Conservation (phyloP, 2,113 vertebrate species). For the Ceyx cyanopectus region DNA sequence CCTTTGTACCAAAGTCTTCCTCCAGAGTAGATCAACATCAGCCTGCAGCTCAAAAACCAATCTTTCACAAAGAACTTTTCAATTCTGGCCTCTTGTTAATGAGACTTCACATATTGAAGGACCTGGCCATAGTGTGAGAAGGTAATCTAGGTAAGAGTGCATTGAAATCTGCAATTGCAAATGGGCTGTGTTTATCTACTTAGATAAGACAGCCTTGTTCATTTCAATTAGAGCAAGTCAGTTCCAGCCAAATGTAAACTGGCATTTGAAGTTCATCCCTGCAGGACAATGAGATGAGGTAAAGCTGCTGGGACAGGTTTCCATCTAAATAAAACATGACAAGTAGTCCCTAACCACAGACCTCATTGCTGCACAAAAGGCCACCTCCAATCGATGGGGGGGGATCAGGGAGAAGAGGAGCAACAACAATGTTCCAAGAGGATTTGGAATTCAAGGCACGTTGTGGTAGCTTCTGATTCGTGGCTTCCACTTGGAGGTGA, state of each 20-base stretch:
- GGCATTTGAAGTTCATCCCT: conserved; percentile 56
- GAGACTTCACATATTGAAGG: conserved; percentile 24
- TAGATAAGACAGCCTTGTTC: conserved; percentile 43
- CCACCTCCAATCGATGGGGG: conserved; percentile 27
- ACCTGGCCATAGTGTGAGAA: not conserved
- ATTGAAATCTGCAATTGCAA: conserved; percentile 47
- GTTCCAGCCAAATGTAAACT: conserved; percentile 41
- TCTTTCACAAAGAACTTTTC: conserved; percentile 9
- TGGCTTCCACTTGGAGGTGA: not conserved
- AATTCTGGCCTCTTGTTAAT: not conserved
- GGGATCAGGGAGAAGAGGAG: not conserved
- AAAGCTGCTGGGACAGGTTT: conserved; percentile 51
- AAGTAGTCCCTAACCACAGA: conserved; percentile 37
- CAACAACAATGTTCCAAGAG: not conserved
- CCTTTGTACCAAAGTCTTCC: conserved; percentile 20
- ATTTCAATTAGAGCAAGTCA: conserved; percentile 49
- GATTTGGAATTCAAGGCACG: conserved; percentile 22
- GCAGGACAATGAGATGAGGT: conserved; percentile 43
- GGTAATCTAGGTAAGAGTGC: conserved; percentile 5
- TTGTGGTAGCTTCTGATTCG: conserved; percentile 10
- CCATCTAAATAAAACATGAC: conserved; percentile 53
- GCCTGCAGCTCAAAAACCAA: not conserved
- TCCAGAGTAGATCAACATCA: not conserved
- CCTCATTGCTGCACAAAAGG: not conserved
- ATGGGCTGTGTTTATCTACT: conserved; percentile 40